Base-by-base conservation (phyloP, 2,113 vertebrate species). In the Epinephelus fuscoguttatus region DNA sequence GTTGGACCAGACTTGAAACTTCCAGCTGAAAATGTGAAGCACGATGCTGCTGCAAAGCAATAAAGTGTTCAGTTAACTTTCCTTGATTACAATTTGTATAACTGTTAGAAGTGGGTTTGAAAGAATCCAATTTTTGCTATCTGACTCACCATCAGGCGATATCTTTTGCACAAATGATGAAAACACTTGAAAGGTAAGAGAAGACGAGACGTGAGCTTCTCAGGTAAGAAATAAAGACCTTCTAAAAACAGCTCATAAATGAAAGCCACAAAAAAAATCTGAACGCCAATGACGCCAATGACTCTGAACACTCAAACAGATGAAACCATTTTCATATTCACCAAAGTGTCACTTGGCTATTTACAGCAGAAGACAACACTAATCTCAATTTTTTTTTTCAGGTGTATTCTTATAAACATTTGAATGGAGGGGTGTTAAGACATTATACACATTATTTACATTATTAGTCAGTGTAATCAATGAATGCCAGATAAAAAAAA, bases 291-390 rank as follows among this genome's bases (percentile, higher is more conserved):
- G 45, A 64, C 37, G 47, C 25, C 6, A 37, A 57, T 57, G 60
- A 83, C 59, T 19, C 21, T 70, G 73, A 82, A 21, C 33, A 40
- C 21, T 21, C 40, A 59, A 27, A 52, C 18, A 45, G n/a, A 59
- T 52, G 4, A 13, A 72, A 61, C 33, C 27, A 13, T 55, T 30
- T 30, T 75, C 23, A 27, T 47, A 37, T 37, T 40, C 49, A 63
- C 12, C 62, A 55, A 62, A 56, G 63, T 75, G 52, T 66, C 67
- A 27, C 61, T 37, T 14, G 2, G 53, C 37, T 74, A 52, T 84
- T 75, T 40, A 60, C 21, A 55, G 73, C 45, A 59, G 72, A 15
- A 47, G 55, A 49, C 21, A 63, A 17, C 40, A 49, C 4, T 52
- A n/a, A 56, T 50, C 8, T 2, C 40, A 17, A 23, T 4, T 37